phyloP scores from a whole-genome alignment of 2,797 vertebrate genomes.

The Taenioides sp. region DNA sequence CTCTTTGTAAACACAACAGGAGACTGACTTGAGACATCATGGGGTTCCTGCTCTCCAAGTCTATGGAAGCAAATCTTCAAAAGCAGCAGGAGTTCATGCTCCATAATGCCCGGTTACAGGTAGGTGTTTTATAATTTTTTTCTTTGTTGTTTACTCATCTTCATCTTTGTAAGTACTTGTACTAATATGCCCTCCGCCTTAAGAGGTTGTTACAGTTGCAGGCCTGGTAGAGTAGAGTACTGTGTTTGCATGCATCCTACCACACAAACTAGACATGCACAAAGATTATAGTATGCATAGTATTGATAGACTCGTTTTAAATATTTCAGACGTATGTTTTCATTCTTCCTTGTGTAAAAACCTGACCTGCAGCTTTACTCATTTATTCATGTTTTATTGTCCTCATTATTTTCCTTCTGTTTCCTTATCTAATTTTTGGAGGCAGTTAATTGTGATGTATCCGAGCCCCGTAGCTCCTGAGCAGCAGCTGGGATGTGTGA shows the following conservation, averaged over 20 bases:
- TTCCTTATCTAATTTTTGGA: slow-evolving; percentile 27
- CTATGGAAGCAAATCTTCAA: slow-evolving; percentile 81
- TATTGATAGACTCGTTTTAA: no score
- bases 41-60: slow-evolving; percentile 83
- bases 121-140: slow-evolving; percentile 45
- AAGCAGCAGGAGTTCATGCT: slow-evolving; percentile 87
- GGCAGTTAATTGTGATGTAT: slow-evolving; percentile 68
- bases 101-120: slow-evolving; percentile 82
- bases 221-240: no score
- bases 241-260: no score
- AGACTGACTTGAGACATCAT: slow-evolving; percentile 39
- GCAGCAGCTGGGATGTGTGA: slow-evolving; percentile 66
- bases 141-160: neutral
- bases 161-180: neutral
- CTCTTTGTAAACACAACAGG: neutral
- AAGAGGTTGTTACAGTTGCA: neutral
- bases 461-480: slow-evolving; percentile 54
- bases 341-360: slow-evolving; percentile 1
- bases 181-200: neutral
- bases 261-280: no score
- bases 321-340: no score
- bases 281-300: no score
- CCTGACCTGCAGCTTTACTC: neutral
- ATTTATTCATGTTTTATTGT: slow-evolving; percentile 55
- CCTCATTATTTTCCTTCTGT: slow-evolving; percentile 34